phyloP scores from a whole-genome alignment of 1,140 invertebrate species.

The Neotoxoptera formosana region DNA sequence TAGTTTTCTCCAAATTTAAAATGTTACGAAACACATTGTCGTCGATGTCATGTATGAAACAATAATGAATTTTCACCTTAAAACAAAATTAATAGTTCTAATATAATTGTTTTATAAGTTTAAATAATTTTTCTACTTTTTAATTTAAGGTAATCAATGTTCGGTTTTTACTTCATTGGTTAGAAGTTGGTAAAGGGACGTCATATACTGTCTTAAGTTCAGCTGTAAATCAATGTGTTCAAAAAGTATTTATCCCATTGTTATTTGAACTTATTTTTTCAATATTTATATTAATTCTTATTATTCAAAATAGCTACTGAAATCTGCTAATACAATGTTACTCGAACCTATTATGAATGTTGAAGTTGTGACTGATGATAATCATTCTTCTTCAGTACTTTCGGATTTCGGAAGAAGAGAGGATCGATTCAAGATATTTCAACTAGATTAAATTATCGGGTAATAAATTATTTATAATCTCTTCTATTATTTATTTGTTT shows the following conservation, averaged over 20 bases:
- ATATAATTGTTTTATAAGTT: neutral
- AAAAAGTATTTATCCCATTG: constrained; percentile 68
- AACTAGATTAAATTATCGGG: constrained; percentile 70
- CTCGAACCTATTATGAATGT: constrained; percentile 90
- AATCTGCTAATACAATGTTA: constrained; percentile 69
- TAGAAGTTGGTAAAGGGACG: constrained; percentile 75
- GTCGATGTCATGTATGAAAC: too few species aligned
- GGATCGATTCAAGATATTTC: constrained; percentile 71
- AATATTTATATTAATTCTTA: too few species aligned
- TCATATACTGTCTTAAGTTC: constrained; percentile 81
- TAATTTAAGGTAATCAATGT: constrained; percentile 73
- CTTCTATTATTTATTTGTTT: constrained; percentile 22
- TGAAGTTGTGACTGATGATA: constrained; percentile 77
- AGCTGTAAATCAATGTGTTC: constrained; percentile 78
- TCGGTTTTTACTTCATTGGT: constrained; percentile 78
- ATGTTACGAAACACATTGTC: too few species aligned
- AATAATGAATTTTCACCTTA: neutral
- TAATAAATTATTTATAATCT: constrained; percentile 62
- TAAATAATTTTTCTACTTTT: neutral
- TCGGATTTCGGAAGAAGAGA: constrained; percentile 79
- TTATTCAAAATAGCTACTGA: constrained; percentile 77
- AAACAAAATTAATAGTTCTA: neutral
- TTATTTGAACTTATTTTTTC: neutral
- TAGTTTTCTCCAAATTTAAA: too few species aligned
- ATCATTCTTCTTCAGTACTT: constrained; percentile 72